phyloP scores from a whole-genome alignment of 2,888 invertebrate species.

The Neoaliturus tenellus region DNA sequence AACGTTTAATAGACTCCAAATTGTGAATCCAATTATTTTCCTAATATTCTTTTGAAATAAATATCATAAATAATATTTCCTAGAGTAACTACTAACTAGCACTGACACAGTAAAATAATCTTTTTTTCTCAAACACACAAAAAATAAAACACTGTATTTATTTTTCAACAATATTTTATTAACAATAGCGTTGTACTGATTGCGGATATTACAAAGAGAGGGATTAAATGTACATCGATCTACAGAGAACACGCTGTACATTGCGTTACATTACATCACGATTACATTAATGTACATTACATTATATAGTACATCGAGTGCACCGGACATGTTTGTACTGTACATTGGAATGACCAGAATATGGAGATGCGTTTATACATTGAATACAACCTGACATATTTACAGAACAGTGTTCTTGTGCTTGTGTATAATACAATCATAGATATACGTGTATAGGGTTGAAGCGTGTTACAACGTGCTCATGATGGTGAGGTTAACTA shows the following conservation, averaged over 20 bases:
- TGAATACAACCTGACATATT: not conserved
- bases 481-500: too few relatives aligned
- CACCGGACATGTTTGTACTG: constrained; percentile 1
- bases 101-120: too few relatives aligned
- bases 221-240: constrained; percentile 7
- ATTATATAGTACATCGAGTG: too few relatives aligned
- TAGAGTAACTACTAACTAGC: too few relatives aligned
- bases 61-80: too few relatives aligned
- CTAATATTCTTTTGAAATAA: too few relatives aligned
- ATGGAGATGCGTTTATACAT: constrained; percentile 44
- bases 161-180: constrained; percentile 31
- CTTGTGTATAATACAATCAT: not conserved
- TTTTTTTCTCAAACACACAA: too few relatives aligned
- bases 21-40: too few relatives aligned
- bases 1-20: too few relatives aligned
- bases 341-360: constrained; percentile 52
- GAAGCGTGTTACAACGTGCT: not conserved
- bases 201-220: constrained; percentile 23
- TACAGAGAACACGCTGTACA: constrained; percentile 18
- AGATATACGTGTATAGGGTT: not conserved
- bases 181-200: constrained; percentile 1
- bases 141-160: too few relatives aligned
- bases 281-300: constrained; percentile 16
- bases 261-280: not conserved
- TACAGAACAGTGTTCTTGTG: not conserved